Conservation (phyloP, 2,797 vertebrate species). For the Tympanoctomys barrerae region DNA sequence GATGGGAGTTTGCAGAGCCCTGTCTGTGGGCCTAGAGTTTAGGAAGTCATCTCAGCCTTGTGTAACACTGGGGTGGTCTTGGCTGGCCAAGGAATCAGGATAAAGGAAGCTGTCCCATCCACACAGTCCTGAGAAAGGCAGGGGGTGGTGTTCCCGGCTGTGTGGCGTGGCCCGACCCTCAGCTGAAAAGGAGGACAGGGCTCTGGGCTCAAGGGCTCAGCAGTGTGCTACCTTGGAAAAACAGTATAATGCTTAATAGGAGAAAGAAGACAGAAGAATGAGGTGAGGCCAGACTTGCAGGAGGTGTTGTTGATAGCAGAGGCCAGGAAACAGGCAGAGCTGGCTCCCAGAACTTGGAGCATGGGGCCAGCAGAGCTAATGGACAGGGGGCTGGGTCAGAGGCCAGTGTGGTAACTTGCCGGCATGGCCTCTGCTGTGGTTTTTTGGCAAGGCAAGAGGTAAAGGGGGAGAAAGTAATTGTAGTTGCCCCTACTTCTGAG, state of each 20-base stretch:
- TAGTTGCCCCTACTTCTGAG: not conserved
- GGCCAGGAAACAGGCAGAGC: not conserved
- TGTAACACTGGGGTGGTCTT: not conserved
- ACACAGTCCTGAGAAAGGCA: not conserved
- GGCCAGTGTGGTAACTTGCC: not conserved
- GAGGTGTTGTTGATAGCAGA: fast-evolving
- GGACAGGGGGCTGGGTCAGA: not conserved
- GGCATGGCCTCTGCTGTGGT: not conserved
- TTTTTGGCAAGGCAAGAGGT: not conserved
- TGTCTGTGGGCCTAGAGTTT: not conserved
- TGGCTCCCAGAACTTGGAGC: not conserved
- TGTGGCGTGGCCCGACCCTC: not conserved
- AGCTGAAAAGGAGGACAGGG: not conserved
- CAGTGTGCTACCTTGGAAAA: not conserved
- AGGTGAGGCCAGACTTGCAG: not conserved
- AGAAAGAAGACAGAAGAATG: not conserved
- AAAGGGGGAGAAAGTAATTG: not conserved
- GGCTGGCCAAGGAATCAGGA: not conserved
- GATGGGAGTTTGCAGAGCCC: not conserved
- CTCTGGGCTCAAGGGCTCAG: not conserved
- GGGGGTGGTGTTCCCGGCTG: not conserved
- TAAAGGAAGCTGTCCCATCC: not conserved
- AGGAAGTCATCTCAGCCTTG: not conserved
- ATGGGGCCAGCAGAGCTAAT: not conserved
- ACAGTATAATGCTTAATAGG: not conserved